phyloP scores from a whole-genome alignment of 2,113 vertebrate species.

The Mungos mungo region DNA sequence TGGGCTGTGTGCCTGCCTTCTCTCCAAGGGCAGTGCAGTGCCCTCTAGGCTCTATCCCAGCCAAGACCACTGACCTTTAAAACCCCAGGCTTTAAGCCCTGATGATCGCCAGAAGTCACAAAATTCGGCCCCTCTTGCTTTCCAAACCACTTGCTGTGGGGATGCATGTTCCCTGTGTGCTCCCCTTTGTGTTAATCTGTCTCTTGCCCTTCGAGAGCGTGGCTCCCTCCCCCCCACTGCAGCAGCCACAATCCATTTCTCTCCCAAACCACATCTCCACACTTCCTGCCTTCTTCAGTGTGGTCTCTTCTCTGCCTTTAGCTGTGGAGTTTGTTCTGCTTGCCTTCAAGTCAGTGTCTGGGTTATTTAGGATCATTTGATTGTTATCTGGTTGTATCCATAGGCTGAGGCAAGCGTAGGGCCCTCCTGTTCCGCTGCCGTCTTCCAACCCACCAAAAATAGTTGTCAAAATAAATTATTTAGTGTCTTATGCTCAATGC shows the following conservation, averaged over 20 bases:
- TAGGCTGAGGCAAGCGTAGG: background rate
- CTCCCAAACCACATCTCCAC: background rate
- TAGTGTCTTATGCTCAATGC: background rate
- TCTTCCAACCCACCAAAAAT: background rate
- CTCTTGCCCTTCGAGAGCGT: background rate
- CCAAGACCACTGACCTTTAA: background rate
- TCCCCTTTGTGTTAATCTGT: background rate
- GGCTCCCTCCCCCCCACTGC: background rate
- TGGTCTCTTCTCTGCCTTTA: background rate
- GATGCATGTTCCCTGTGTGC: background rate
- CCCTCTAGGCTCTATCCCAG: background rate
- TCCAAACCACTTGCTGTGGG: background rate
- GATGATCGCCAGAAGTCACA: background rate
- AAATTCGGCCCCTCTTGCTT: background rate
- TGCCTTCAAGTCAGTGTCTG: background rate
- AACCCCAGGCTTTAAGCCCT: background rate
- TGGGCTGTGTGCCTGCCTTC: background rate
- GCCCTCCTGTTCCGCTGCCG: background rate
- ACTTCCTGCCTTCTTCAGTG: background rate
- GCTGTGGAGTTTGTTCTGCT: background rate
- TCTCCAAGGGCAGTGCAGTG: background rate
- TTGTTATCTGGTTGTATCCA: background rate
- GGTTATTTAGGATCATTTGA: background rate
- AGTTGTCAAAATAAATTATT: constrained; percentile 7
- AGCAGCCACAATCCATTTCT: background rate